Percentiles rank a stretch among this genome's conserved stretches.
phyloP scores from a whole-genome alignment of 2,888 invertebrate genomes.

The Stegana nigrithorax region DNA sequence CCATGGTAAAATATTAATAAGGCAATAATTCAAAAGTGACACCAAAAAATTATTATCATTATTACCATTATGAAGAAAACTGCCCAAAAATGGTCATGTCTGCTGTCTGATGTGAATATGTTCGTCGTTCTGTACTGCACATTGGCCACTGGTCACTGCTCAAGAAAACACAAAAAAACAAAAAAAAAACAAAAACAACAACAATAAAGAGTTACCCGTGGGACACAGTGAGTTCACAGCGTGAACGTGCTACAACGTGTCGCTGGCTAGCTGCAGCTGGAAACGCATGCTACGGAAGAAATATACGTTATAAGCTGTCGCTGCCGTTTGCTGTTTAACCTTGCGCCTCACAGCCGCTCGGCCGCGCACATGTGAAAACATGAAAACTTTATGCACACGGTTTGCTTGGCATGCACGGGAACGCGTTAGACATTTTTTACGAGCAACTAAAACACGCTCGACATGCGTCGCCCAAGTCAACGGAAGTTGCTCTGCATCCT shows the following conservation, averaged over 20 bases:
- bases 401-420: background rate
- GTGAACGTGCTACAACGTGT: background rate
- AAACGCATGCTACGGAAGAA: background rate
- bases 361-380: constrained; percentile 2
- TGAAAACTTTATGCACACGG: constrained; percentile 10
- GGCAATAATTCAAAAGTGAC: background rate
- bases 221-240: background rate
- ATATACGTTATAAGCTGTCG: constrained; percentile 14
- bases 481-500: background rate
- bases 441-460: constrained; percentile 9
- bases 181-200: background rate
- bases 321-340: constrained; percentile 20
- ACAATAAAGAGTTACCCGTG: background rate
- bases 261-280: background rate
- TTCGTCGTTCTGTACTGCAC: no score
- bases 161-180: no score
- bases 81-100: no score
- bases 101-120: no score
- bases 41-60: background rate
- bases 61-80: no score
- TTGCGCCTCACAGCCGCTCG: no score
- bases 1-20: constrained; percentile 8
- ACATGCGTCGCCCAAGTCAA: constrained; percentile 6
- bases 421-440: background rate
- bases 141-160: no score